Percentiles rank a stretch among this genome's conserved stretches.
Evolutionary conservation across 2,797 vertebrate genomes (phyloP).

Genomic region (Oreortyx pictus): DNA sequence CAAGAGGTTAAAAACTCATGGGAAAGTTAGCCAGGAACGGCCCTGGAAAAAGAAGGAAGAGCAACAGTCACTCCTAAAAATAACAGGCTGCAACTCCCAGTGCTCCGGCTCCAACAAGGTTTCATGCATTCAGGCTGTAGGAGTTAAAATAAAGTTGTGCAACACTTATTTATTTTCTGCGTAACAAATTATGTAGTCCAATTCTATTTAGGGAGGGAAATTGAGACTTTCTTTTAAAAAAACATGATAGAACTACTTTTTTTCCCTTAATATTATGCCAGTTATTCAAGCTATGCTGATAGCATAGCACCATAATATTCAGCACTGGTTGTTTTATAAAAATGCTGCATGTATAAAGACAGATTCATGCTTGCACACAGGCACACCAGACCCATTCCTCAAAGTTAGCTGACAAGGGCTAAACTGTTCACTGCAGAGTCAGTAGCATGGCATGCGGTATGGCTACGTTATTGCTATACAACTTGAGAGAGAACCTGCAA

Average conservation of each 20-base stretch:
- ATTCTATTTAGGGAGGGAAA: not conserved
- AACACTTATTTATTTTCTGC: not conserved
- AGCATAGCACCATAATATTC: not conserved
- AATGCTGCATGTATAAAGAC: not conserved
- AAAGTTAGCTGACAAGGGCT: not conserved
- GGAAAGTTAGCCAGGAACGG: slow-evolving; percentile 86
- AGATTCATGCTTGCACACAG: not conserved
- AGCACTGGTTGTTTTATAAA: not conserved
- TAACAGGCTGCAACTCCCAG: slow-evolving; percentile 75
- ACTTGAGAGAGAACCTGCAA: not conserved
- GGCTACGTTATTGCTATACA: not conserved
- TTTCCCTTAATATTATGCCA: not conserved
- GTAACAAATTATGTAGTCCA: slow-evolving; percentile 26
- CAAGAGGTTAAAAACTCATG: slow-evolving; percentile 92
- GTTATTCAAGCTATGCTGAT: not conserved
- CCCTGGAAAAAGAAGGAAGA: slow-evolving; percentile 77
- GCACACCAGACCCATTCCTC: not conserved
- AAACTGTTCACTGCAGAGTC: not conserved
- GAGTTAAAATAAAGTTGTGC: slow-evolving; percentile 16
- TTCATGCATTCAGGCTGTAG: slow-evolving; percentile 32
- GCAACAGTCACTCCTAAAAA: slow-evolving; percentile 81
- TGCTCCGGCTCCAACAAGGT: slow-evolving; percentile 54
- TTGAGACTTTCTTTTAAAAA: not conserved
- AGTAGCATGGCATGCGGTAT: not conserved
- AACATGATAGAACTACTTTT: not conserved